A percentile compares a stretch with the other conserved stretches of the same genome.
phyloP scores from a whole-genome alignment of 2,113 vertebrate genomes.

The Tympanuchus pallidicinctus region DNA sequence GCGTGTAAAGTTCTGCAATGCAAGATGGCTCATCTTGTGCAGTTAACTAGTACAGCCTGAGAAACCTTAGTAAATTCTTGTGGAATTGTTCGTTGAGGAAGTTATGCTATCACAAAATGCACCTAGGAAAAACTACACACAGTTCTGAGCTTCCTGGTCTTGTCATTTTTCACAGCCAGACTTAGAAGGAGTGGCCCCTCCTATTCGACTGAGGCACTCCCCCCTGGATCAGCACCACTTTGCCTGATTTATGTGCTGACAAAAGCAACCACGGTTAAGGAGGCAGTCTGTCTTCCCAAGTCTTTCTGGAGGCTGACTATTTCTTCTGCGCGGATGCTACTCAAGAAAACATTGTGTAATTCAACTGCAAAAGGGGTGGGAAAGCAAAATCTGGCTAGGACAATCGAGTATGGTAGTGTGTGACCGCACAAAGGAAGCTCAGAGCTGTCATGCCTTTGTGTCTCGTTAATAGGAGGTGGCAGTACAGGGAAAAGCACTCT shows the following conservation, averaged over 20 bases:
- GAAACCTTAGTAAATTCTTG: not conserved
- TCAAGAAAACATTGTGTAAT: not conserved
- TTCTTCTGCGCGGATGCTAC: conserved; percentile 36
- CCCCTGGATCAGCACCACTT: not conserved
- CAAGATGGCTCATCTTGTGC: not conserved
- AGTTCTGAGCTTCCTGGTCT: not conserved
- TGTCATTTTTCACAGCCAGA: not conserved
- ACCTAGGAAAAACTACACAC: not conserved
- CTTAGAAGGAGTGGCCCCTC: not conserved
- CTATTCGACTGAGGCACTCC: rapidly evolving
- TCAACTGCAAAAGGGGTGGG: not conserved
- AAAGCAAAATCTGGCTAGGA: not conserved
- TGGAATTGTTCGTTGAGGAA: not conserved
- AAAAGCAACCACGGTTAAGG: conserved; percentile 43
- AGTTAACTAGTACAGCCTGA: not conserved
- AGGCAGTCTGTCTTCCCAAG: conserved; percentile 28
- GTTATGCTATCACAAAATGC: not conserved
- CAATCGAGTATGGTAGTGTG: not conserved
- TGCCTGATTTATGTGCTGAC: conserved; percentile 32
- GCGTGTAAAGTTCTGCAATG: not conserved
- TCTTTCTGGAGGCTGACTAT: not conserved
- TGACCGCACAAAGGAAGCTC: not conserved
- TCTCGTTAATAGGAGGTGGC: not conserved
- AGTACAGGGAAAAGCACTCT: not conserved
- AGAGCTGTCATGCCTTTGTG: not conserved